phyloP scores from a whole-genome alignment of 2,888 invertebrate genomes.

The Choreutis nemorana region DNA sequence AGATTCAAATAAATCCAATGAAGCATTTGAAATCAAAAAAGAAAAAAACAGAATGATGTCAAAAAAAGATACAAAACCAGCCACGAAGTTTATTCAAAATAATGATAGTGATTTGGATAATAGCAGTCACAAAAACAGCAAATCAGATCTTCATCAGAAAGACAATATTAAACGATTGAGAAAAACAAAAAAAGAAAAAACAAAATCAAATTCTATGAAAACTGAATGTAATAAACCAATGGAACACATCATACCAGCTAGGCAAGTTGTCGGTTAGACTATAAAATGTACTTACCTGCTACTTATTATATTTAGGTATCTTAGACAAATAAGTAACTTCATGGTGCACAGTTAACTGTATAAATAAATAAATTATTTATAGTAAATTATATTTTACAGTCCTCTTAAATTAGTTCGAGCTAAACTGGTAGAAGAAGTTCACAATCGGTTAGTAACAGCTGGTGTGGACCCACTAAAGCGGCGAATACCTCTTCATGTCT shows the following conservation, averaged over 20 bases:
- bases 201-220: constrained; percentile 9
- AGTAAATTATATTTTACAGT: constrained; percentile 21
- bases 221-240: constrained; percentile 8
- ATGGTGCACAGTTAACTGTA: no score
- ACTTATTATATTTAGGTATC: no score
- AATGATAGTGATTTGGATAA: no score
- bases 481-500: constrained; percentile 62
- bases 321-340: no score
- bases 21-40: constrained; percentile 1
- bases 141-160: no score
- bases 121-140: constrained; percentile 3
- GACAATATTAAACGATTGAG: no score
- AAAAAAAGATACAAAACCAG: no score
- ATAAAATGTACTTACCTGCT: no score
- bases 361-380: constrained; percentile 1
- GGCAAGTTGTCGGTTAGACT: no score
- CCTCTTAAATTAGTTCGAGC: constrained; percentile 47
- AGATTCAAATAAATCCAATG: constrained; percentile 1
- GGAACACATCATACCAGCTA: constrained; percentile 14
- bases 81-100: no score
- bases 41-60: constrained; percentile 11
- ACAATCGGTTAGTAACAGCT: constrained; percentile 61
- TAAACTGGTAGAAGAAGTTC: constrained; percentile 56
- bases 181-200: constrained; percentile 12
- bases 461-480: constrained; percentile 72